phyloP scores from a whole-genome alignment of 2,888 invertebrate species.

The Rhorus exstirpatorius region DNA sequence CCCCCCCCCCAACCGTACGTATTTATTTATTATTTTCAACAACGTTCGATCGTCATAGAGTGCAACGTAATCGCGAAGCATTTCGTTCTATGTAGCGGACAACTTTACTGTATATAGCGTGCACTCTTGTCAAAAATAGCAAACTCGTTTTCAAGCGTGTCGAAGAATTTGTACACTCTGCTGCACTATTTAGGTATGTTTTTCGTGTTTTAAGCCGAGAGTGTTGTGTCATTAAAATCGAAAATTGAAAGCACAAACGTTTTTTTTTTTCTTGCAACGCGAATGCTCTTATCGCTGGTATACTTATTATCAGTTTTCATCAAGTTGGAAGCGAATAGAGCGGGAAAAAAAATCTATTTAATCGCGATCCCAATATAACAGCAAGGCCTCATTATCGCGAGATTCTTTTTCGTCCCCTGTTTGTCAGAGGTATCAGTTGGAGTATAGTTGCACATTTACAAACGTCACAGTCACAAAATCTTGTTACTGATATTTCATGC shows the following conservation, averaged over 20 bases:
- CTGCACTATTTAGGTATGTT: constrained; percentile 38
- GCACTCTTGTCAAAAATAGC: constrained; percentile 66
- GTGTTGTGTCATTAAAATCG: constrained; percentile 1
- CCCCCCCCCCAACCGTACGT: constrained; percentile 10
- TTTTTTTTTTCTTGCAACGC: too few species aligned
- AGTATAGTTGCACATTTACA: too few species aligned
- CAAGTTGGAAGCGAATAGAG: too few species aligned
- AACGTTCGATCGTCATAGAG: constrained; percentile 9
- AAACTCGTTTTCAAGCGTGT: constrained; percentile 54
- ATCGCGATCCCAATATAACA: not conserved
- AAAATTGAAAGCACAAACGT: not conserved
- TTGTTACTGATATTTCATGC: too few species aligned
- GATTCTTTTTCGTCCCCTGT: too few species aligned
- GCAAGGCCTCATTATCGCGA: not conserved
- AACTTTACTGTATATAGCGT: constrained; percentile 8
- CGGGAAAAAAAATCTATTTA: too few species aligned
- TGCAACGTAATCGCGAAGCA: constrained; percentile 16
- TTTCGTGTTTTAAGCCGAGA: constrained; percentile 15
- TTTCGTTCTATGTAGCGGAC: constrained; percentile 5
- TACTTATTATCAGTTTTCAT: too few species aligned
- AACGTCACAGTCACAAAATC: too few species aligned
- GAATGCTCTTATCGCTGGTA: too few species aligned
- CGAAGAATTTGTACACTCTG: constrained; percentile 28
- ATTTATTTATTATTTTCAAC: constrained; percentile 16
- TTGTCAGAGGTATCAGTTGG: too few species aligned